These are phyloP conservation scores for Dryococelus australis DNA, from an alignment of 2,888 invertebrate species.

Conservation along the genomic window DNA sequence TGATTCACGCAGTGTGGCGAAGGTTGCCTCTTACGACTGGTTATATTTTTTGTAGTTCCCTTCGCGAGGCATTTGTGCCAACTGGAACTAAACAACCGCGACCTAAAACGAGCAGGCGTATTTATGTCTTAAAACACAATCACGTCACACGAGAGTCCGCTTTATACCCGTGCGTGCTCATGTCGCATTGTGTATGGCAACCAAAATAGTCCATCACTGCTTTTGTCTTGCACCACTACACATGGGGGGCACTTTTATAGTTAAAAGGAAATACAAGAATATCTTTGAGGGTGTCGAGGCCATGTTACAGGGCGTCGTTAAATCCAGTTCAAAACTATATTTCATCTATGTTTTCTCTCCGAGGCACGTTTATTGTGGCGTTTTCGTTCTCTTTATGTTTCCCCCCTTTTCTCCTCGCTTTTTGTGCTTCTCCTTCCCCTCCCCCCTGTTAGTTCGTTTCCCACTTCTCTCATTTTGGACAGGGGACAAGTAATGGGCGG, in stretches of 20 bases:
- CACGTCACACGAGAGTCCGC: neutral
- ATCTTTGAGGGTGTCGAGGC: neutral
- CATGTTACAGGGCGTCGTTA: neutral
- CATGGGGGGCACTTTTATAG: neutral
- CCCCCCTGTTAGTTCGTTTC: neutral
- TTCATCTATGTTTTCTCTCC: conserved; percentile 8
- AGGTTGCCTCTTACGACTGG: neutral
- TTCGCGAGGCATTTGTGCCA: neutral
- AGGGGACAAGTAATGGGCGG: neutral
- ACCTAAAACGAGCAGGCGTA: neutral
- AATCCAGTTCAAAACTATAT: neutral
- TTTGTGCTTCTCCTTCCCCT: neutral
- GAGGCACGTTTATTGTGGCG: neutral
- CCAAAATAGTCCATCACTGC: neutral
- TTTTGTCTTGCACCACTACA: neutral
- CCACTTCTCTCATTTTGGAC: no score
- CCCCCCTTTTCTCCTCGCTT: neutral
- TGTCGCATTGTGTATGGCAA: neutral
- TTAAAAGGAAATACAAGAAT: neutral
- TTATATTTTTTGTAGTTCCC: neutral
- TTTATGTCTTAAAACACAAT: no score
- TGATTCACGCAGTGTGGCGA: no score
- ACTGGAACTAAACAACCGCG: neutral
- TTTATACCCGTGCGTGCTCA: neutral
- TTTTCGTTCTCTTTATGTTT: neutral